These are phyloP conservation scores for Ptychobarbus kaznakovi DNA, from an alignment of 2,797 vertebrate species.

Conservation along the genomic window DNA sequence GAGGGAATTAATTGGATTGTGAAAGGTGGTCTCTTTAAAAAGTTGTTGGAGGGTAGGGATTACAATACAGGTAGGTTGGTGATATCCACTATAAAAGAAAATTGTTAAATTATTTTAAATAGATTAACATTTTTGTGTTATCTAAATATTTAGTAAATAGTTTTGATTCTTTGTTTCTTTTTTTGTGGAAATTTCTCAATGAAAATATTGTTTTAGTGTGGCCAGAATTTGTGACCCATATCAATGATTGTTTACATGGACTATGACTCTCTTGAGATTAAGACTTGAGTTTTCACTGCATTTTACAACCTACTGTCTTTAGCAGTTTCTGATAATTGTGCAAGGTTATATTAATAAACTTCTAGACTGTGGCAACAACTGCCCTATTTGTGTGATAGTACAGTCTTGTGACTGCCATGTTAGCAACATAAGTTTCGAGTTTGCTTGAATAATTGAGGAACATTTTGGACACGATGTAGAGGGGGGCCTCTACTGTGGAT, in stretches of 20 bases:
- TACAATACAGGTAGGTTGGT: neutral
- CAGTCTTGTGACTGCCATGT: neutral
- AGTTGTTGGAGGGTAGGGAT: neutral
- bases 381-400: neutral
- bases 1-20: neutral
- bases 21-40: neutral
- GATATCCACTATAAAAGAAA: neutral
- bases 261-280: constrained; percentile 22
- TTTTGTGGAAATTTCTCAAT: neutral
- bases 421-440: neutral
- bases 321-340: neutral
- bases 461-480: neutral
- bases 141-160: neutral
- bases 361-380: neutral
- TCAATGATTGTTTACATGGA: constrained; percentile 17
- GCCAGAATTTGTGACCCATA: neutral
- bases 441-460: neutral
- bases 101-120: neutral
- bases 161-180: neutral
- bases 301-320: neutral
- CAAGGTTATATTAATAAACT: constrained; percentile 2
- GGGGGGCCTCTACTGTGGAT: neutral
- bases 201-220: neutral
- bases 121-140: neutral
- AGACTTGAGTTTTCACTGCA: neutral